Evolutionary conservation across 2,888 invertebrate species (phyloP), one percentile per base, ranked within the genome.

Genomic region (Cheilosia urbana): DNA sequence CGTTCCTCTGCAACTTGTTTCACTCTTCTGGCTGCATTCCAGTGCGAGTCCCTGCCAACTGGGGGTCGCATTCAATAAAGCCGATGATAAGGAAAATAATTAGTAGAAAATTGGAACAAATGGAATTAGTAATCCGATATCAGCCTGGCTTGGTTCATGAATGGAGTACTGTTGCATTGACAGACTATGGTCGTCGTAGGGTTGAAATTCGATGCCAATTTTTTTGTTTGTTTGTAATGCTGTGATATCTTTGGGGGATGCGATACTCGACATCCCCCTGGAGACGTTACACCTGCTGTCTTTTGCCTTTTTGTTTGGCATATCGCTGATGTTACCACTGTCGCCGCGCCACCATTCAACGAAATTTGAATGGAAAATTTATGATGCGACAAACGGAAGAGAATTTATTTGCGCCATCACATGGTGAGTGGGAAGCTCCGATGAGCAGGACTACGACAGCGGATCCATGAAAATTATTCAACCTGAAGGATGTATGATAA

Each of bases 401-500:
- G 80, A 84, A 84, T 80, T 84, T 79, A 85, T 85, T 81, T 77
- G 85, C 85, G 81, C 85, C 85, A 85, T 85, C 85, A 85, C 80
- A 71, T 72, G 81, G 62, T 47, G 73, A 62, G 9, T 15, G 24
- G 58, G 65, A 68, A 57, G 60, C 47, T 58, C 53, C 75, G 77
- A 78, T 55, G 69, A 78, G 69, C 62, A 55, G 51, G 40, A 60
- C 42, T 49, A 53, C 45, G 69, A 81, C 88, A 89, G 66, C 87
- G 88, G 90, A 90, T 89, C 88, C 89, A 90, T 90, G 89, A 91
- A 91, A 92, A 90, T 92, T 91, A 91, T 91, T 92, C 91, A 91
- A 90, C 90, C 90, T 91, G 90, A 92, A 92, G 92, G 91, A 92
- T 92, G 90, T 91, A 92, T 92, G 92, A 92, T 92, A 92, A 92